phyloP scores from a whole-genome alignment of 30 jellyfish, hydroid and myxozoan genomes.

The Pseudorhiza aurosa region DNA sequence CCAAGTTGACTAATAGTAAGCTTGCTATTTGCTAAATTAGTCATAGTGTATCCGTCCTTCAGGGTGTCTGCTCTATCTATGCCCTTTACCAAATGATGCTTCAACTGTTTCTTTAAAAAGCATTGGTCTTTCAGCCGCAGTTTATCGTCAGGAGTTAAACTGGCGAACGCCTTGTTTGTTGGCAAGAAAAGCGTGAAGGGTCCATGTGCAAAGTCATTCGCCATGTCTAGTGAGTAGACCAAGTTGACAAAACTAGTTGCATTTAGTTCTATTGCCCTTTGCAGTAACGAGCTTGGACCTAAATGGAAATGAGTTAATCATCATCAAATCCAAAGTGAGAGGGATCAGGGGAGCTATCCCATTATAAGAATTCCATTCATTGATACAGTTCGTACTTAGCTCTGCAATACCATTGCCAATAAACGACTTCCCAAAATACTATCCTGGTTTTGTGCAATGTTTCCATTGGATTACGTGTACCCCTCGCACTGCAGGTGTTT shows the following conservation, averaged over 20 bases:
- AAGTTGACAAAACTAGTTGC: conserved; percentile 81
- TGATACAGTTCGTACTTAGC: no score
- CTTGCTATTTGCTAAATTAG: conserved; percentile 20
- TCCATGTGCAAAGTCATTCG: conserved; percentile 43
- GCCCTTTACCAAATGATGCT: conserved; percentile 80
- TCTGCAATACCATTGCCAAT: no score
- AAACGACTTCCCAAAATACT: no score
- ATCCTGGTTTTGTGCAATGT: no score
- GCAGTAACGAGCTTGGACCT: conserved; percentile 1
- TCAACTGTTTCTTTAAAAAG: conserved; percentile 63
- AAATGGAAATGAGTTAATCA: no score
- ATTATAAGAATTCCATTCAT: no score
- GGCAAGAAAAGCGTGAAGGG: conserved; percentile 77
- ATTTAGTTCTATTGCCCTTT: conserved; percentile 37
- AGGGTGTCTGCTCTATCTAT: not conserved
- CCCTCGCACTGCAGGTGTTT: no score
- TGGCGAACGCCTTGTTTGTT: conserved; percentile 64
- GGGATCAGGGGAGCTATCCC: no score
- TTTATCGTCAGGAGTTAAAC: conserved; percentile 8
- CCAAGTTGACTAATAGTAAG: conserved; percentile 5
- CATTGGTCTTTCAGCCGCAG: conserved; percentile 71
- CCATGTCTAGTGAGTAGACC: conserved; percentile 83
- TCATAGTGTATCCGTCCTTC: conserved; percentile 17
- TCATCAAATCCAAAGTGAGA: no score
- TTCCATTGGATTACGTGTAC: no score